Conservation (phyloP, 2,888 invertebrate genomes). For the Drosophila mimica region DNA sequence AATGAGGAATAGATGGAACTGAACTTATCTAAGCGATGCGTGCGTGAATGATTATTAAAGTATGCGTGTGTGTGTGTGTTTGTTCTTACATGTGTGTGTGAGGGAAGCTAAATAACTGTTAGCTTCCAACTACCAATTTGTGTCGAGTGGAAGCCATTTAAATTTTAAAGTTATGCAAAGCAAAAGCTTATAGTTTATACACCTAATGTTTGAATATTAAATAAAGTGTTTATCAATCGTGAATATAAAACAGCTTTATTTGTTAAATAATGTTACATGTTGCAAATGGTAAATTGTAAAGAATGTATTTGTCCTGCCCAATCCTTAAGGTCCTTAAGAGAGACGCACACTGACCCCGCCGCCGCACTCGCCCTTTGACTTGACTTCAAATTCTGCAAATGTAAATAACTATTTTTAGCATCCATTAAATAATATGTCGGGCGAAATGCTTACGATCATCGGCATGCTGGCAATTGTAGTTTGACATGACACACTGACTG, state of each 20-base stretch:
- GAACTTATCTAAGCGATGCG: slow-evolving; percentile 37
- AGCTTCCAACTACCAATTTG: slow-evolving; percentile 11
- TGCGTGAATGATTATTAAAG: slow-evolving; percentile 19
- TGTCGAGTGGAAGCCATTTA: slow-evolving; percentile 17
- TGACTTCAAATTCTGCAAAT: slow-evolving; percentile 74
- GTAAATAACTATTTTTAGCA: neutral
- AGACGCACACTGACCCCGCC: slow-evolving; percentile 83
- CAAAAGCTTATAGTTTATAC: slow-evolving; percentile 36
- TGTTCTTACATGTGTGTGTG: slow-evolving; percentile 9
- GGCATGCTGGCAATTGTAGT: slow-evolving; percentile 84
- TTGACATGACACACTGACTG: slow-evolving; percentile 81
- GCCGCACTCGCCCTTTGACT: slow-evolving; percentile 82
- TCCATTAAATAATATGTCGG: neutral
- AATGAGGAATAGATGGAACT: slow-evolving; percentile 37
- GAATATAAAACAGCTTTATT: slow-evolving; percentile 25
- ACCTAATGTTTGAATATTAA: slow-evolving; percentile 28
- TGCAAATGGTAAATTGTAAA: neutral
- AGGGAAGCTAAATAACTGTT: slow-evolving; percentile 1
- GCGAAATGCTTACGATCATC: slow-evolving; percentile 78
- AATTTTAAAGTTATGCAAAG: slow-evolving; percentile 55
- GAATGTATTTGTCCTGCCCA: neutral
- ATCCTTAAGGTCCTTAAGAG: slow-evolving; percentile 64
- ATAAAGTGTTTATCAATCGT: slow-evolving; percentile 56
- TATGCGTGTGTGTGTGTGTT: slow-evolving; percentile 11
- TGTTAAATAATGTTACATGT: slow-evolving; percentile 3